Conservation (phyloP, 2,113 vertebrate genomes). For the Zosterops lateralis region DNA sequence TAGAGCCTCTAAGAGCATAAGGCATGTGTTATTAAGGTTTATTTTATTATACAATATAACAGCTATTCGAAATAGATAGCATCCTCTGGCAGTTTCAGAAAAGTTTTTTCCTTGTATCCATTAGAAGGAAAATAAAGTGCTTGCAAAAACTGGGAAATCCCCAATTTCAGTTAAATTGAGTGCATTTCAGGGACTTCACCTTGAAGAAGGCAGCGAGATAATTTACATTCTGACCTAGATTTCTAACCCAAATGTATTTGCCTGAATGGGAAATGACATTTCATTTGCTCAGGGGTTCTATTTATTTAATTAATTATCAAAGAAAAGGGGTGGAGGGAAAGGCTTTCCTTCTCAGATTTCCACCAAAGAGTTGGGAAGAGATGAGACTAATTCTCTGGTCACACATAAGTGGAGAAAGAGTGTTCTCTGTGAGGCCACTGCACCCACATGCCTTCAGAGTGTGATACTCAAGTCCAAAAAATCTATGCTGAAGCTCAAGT, state of each 20-base stretch:
- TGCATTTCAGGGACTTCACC: conserved; percentile 64
- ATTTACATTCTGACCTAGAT: conserved; percentile 70
- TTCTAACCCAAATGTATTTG: conserved; percentile 67
- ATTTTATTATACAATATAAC: conserved; percentile 52
- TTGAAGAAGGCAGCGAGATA: conserved; percentile 51
- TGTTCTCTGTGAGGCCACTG: neutral
- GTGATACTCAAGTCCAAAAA: neutral
- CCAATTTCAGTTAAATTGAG: conserved; percentile 57
- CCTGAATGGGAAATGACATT: conserved; percentile 64
- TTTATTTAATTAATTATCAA: conserved; percentile 58
- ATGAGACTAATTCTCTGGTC: neutral
- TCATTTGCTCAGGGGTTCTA: conserved; percentile 53
- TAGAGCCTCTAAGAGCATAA: neutral
- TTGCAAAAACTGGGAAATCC: conserved; percentile 62
- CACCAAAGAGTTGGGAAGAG: neutral
- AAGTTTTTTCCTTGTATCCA: conserved; percentile 40
- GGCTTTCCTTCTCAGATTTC: neutral
- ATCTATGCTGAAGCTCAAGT: neutral
- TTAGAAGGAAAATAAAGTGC: conserved; percentile 55
- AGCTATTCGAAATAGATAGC: conserved; percentile 9
- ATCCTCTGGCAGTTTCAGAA: conserved; percentile 44
- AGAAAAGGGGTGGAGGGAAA: neutral
- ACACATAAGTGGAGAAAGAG: fast-evolving
- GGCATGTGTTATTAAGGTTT: conserved; percentile 29
- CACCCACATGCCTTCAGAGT: no score